Evolutionary conservation across 2,797 vertebrate species (phyloP).

Genomic region (Spondyliosoma cantharus): DNA sequence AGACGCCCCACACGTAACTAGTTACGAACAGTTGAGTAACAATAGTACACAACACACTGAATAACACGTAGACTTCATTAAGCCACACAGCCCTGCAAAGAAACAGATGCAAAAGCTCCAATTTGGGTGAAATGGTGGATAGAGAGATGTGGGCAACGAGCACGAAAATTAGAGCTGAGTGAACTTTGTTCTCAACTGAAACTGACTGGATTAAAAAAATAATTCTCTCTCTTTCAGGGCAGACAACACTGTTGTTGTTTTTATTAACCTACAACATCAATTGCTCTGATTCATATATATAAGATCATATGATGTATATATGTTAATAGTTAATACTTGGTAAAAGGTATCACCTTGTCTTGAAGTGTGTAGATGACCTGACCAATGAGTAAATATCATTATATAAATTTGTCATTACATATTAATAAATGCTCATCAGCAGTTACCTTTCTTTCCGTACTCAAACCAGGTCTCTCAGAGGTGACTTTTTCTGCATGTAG

Average conservation of each 20-base stretch:
- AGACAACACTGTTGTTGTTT: not conserved
- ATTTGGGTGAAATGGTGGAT: conserved; percentile 33
- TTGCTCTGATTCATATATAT: too few species aligned
- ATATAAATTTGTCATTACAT: too few species aligned
- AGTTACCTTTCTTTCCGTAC: too few species aligned
- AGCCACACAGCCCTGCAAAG: not conserved
- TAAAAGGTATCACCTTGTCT: too few species aligned
- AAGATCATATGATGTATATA: too few species aligned
- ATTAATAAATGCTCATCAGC: too few species aligned
- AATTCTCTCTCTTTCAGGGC: not conserved
- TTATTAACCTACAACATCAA: too few species aligned
- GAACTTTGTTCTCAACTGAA: conserved; percentile 7
- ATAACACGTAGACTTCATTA: not conserved
- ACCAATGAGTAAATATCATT: too few species aligned
- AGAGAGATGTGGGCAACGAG: conserved; percentile 14
- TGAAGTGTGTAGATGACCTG: too few species aligned
- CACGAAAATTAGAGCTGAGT: not conserved
- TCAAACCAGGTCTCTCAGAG: too few species aligned
- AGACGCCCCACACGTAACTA: not conserved
- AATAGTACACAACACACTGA: not conserved
- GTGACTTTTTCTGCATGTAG: too few species aligned
- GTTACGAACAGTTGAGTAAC: conserved; percentile 1
- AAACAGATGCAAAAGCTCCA: not conserved
- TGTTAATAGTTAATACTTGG: too few species aligned
- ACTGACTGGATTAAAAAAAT: not conserved